Evolutionary conservation across 2,888 invertebrate species (phyloP).

Genomic region (Hydroisotoma schaefferi): DNA sequence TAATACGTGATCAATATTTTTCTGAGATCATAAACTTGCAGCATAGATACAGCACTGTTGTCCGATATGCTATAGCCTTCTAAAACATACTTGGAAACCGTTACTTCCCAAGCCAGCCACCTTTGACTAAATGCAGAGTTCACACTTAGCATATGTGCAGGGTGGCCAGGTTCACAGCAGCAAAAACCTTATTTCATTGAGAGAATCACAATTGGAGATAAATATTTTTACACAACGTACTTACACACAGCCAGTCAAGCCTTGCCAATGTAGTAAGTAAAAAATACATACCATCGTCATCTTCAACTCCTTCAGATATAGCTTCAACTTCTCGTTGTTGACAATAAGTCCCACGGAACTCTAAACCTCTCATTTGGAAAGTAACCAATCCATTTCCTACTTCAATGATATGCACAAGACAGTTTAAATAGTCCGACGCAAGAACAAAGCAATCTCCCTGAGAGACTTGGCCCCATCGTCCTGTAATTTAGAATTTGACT

Average conservation of each 20-base stretch:
- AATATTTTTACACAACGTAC: background rate
- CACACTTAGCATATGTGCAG: conserved; percentile 82
- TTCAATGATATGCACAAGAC: conserved; percentile 95
- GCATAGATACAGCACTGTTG: conserved; percentile 93
- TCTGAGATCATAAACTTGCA: conserved; percentile 95
- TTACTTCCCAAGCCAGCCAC: conserved; percentile 97
- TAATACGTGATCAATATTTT: conserved; percentile 96
- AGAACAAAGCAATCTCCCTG: conserved; percentile 98
- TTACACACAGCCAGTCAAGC: background rate
- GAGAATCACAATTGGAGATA: background rate
- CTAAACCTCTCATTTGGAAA: conserved; percentile 94
- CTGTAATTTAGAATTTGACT: conserved; percentile 40
- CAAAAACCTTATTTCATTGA: conserved; percentile 65
- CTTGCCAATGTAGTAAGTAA: background rate
- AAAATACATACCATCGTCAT: conserved; percentile 70
- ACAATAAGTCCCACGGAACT: conserved; percentile 98
- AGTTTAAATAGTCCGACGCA: conserved; percentile 97
- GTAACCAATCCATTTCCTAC: conserved; percentile 97
- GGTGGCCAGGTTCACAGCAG: conserved; percentile 84
- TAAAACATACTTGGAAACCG: conserved; percentile 91
- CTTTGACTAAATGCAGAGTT: conserved; percentile 95
- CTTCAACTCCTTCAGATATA: conserved; percentile 94
- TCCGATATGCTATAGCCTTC: conserved; percentile 99
- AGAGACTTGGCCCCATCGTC: conserved; percentile 92
- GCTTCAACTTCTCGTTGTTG: conserved; percentile 99